Percentiles rank a stretch among this genome's conserved stretches.
Evolutionary conservation across 2,113 vertebrate species (phyloP).

Genomic region (Nesospiza acunhae): DNA sequence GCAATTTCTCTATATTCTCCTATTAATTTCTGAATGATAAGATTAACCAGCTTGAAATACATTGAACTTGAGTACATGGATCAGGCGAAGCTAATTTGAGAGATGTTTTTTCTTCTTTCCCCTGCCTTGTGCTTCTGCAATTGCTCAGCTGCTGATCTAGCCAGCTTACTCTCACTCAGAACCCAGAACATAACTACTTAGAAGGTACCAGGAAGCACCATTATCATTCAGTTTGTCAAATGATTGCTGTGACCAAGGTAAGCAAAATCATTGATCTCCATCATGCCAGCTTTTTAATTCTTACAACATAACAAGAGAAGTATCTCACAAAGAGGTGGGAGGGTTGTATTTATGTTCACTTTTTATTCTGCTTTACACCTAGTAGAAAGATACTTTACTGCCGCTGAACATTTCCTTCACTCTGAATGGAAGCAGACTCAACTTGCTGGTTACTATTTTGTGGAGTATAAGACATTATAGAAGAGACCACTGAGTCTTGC

Average conservation of each 20-base stretch:
- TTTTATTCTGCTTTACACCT: neutral
- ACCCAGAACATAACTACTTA: rapidly evolving
- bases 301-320: neutral
- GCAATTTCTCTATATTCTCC: neutral
- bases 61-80: neutral
- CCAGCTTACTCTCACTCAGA: neutral
- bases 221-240: neutral
- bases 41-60: neutral
- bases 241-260: neutral
- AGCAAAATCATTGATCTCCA: neutral
- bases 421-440: neutral
- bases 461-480: neutral
- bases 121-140: neutral
- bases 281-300: neutral
- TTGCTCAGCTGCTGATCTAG: neutral
- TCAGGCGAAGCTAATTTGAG: neutral
- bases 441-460: neutral
- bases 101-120: neutral
- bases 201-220: neutral
- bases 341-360: rapidly evolving
- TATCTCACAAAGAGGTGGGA: neutral
- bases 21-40: neutral
- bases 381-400: neutral
- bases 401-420: neutral
- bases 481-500: neutral